These are phyloP conservation scores for Trichopria drosophilae DNA, from an alignment of 2,888 invertebrate genomes.

Conservation along the genomic window DNA sequence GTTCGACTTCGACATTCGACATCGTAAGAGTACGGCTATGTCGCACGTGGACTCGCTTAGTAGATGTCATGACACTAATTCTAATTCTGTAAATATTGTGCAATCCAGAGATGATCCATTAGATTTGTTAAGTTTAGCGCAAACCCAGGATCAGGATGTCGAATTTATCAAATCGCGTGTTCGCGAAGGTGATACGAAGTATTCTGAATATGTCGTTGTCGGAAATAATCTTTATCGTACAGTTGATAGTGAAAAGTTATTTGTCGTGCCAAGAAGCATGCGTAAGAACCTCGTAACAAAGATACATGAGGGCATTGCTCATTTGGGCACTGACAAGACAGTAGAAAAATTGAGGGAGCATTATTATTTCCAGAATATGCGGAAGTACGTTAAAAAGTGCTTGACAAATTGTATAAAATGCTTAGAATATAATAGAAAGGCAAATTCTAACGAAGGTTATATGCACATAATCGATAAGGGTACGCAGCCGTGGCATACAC, in stretches of 20 bases:
- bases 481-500: neutral
- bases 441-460: neutral
- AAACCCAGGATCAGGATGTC: neutral
- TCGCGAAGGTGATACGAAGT: neutral
- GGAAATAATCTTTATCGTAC: neutral
- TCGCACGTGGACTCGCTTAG: constrained; percentile 1
- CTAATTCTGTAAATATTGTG: too few species aligned
- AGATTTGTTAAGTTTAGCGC: neutral
- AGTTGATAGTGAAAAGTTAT: neutral
- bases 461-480: constrained; percentile 1
- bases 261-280: neutral
- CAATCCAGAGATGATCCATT: neutral
- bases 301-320: neutral
- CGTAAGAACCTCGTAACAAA: neutral
- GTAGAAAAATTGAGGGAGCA: neutral
- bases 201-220: neutral
- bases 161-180: neutral
- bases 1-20: neutral
- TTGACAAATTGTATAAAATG: neutral
- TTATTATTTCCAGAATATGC: neutral
- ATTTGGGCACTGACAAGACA: constrained; percentile 7
- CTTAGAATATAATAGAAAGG: neutral
- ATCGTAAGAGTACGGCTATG: neutral
- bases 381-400: neutral
- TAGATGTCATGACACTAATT: too few species aligned